Conservation (phyloP, 1,140 invertebrate genomes). For the Anastrepha ludens region DNA sequence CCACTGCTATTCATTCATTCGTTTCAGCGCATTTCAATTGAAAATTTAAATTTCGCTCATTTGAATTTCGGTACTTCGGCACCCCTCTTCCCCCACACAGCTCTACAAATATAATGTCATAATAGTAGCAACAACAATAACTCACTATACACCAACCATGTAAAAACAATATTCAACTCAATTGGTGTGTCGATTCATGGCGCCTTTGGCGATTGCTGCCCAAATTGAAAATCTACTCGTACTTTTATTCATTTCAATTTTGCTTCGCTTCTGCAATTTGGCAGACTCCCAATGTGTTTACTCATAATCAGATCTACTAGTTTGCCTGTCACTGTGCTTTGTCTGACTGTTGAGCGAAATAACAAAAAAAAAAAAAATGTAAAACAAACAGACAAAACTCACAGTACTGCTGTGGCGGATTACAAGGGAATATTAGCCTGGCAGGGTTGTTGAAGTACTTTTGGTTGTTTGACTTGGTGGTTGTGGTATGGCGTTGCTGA, state of each 20-base stretch:
- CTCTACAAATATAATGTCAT: neutral
- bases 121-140: neutral
- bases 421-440: too few species aligned
- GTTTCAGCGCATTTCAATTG: neutral
- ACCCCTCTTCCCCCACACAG: neutral
- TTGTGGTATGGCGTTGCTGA: neutral
- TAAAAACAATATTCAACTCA: neutral
- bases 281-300: slow-evolving; percentile 22
- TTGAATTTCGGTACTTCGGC: neutral
- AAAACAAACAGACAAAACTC: too few species aligned
- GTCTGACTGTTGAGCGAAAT: neutral
- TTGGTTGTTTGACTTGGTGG: neutral
- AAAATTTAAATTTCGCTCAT: slow-evolving; percentile 17
- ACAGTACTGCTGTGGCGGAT: too few species aligned
- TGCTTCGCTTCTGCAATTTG: neutral
- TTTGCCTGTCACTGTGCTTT: neutral
- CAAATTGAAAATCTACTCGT: slow-evolving; percentile 12
- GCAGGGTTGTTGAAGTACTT: neutral
- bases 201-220: slow-evolving; percentile 25
- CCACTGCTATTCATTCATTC: neutral
- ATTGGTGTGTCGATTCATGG: slow-evolving; percentile 39
- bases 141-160: neutral
- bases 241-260: slow-evolving; percentile 2
- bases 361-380: neutral
- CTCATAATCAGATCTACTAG: neutral